phyloP scores from a whole-genome alignment of 2,888 invertebrate genomes.

The Acanthoscelides obtectus region DNA sequence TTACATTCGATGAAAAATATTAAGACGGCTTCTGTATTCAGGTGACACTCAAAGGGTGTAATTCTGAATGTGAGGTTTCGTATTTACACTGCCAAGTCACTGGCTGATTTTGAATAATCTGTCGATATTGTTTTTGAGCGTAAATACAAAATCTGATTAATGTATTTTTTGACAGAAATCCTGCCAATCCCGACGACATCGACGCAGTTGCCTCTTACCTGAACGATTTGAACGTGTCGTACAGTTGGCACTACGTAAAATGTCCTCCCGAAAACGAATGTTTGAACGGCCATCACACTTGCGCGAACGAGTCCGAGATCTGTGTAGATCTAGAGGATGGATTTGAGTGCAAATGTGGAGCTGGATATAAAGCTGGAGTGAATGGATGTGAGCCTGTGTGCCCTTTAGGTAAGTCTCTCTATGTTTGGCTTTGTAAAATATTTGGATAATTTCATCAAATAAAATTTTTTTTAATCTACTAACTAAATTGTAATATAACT shows the following conservation, averaged over 20 bases:
- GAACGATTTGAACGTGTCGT: slow-evolving; percentile 47
- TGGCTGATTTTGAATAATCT: too few species aligned
- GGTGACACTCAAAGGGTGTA: too few species aligned
- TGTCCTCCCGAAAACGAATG: slow-evolving; percentile 95
- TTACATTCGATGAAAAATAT: too few species aligned
- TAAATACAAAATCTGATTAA: neutral
- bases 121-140: too few species aligned
- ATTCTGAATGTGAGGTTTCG: too few species aligned
- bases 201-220: neutral
- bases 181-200: slow-evolving; percentile 28
- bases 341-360: slow-evolving; percentile 83
- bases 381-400: slow-evolving; percentile 73
- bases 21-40: too few species aligned
- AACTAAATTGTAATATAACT: too few species aligned
- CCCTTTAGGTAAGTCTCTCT: slow-evolving; percentile 53
- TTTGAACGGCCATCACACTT: slow-evolving; percentile 83
- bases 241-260: slow-evolving; percentile 81
- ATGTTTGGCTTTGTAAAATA: too few species aligned
- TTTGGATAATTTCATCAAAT: too few species aligned
- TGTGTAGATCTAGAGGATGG: slow-evolving; percentile 78
- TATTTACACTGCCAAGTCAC: too few species aligned
- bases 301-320: slow-evolving; percentile 79
- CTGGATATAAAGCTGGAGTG: slow-evolving; percentile 59
- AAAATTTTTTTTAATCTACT: too few species aligned
- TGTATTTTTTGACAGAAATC: slow-evolving; percentile 6